These are phyloP conservation scores for Pseudochirops cupreus DNA, from an alignment of 2,797 vertebrate genomes.

Conservation along the genomic window DNA sequence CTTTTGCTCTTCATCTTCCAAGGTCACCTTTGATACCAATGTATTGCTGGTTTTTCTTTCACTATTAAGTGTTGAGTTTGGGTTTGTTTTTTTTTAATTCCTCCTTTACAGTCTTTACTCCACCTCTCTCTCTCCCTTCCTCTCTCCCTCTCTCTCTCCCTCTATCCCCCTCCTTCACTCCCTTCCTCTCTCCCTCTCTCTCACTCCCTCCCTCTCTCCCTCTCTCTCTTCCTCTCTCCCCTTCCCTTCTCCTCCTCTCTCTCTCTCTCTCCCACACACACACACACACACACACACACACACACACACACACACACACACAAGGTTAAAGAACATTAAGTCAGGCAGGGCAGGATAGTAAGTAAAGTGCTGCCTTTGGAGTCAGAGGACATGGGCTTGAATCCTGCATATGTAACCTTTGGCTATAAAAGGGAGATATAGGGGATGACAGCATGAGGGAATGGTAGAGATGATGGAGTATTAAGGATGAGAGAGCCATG, in stretches of 20 bases:
- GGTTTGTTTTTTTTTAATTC: neutral
- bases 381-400: neutral
- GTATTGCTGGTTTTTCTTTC: conserved; percentile 33
- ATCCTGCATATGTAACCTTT: neutral
- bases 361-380: neutral
- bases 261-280: neutral
- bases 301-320: neutral
- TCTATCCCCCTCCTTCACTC: too few species aligned
- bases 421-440: neutral
- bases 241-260: too few species aligned
- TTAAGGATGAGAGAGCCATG: neutral
- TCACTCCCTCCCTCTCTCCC: too few species aligned
- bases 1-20: conserved; percentile 47
- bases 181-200: neutral
- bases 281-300: neutral
- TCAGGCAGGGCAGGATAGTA: neutral
- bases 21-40: conserved; percentile 49
- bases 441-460: too few species aligned
- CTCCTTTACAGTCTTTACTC: neutral
- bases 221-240: too few species aligned
- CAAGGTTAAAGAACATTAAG: neutral
- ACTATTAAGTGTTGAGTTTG: neutral
- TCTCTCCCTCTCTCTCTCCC: too few species aligned
- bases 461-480: too few species aligned
- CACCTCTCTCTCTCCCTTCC: too few species aligned